phyloP scores from a whole-genome alignment of 1,140 invertebrate genomes.

The Nasonia longicornis region DNA sequence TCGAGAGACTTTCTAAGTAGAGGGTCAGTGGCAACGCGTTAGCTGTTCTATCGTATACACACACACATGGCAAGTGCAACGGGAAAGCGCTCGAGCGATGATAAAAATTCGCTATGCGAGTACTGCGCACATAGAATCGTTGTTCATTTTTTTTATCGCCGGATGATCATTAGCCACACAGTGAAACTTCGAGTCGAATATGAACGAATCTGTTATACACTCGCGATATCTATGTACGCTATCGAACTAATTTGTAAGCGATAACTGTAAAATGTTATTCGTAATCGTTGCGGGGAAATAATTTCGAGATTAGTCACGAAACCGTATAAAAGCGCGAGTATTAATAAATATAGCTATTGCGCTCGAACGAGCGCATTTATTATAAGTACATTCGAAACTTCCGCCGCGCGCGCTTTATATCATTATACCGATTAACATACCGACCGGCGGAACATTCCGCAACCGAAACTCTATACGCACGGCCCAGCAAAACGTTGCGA shows the following conservation, averaged over 20 bases:
- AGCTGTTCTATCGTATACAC: background rate
- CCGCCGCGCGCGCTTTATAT: background rate
- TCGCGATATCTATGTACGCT: no score
- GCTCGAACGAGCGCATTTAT: background rate
- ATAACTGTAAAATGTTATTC: no score
- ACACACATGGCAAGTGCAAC: background rate
- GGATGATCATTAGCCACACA: background rate
- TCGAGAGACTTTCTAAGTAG: constrained; percentile 27
- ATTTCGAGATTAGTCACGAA: background rate
- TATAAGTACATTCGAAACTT: background rate
- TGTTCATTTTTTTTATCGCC: background rate
- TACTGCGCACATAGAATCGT: background rate
- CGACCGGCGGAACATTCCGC: background rate
- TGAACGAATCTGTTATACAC: no score
- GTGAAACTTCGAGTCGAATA: no score
- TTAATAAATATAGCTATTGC: background rate
- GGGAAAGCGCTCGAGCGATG: background rate
- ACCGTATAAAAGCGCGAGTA: background rate
- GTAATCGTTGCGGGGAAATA: background rate
- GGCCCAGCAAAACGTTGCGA: background rate
- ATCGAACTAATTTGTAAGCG: no score
- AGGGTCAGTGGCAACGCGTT: constrained; percentile 28
- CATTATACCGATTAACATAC: background rate
- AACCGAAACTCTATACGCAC: background rate
- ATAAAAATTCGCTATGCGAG: background rate